These are phyloP conservation scores for Callopanchax toddi DNA, from an alignment of 2,113 vertebrate species.

Conservation along the genomic window DNA sequence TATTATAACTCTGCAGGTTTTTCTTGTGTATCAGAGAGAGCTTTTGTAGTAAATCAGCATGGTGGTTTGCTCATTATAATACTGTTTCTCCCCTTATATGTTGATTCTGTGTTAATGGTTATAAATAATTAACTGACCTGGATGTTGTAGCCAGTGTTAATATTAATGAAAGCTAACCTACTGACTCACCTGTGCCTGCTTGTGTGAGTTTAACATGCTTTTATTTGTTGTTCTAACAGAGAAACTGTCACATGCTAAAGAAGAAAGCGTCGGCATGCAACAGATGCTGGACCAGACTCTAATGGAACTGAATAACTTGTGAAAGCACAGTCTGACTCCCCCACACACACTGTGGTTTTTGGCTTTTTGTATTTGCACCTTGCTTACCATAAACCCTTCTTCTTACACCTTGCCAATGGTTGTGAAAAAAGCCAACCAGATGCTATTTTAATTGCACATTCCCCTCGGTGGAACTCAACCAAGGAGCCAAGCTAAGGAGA, in stretches of 20 bases:
- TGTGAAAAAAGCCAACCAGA: slow-evolving; percentile 61
- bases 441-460: slow-evolving; percentile 56
- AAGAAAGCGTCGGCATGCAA: slow-evolving; percentile 98
- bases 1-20: too few relatives aligned
- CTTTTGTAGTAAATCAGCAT: slow-evolving; percentile 20
- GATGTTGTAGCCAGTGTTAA: slow-evolving; percentile 33
- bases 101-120: slow-evolving; percentile 14
- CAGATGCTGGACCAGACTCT: slow-evolving; percentile 99
- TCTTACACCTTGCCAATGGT: slow-evolving; percentile 49
- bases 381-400: slow-evolving; percentile 80
- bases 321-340: slow-evolving; percentile 83
- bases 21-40: not conserved
- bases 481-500: slow-evolving; percentile 73
- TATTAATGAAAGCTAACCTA: slow-evolving; percentile 50
- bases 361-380: slow-evolving; percentile 83
- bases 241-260: slow-evolving; percentile 99
- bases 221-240: slow-evolving; percentile 92
- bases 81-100: slow-evolving; percentile 8
- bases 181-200: slow-evolving; percentile 22
- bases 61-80: slow-evolving; percentile 32
- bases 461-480: slow-evolving; percentile 81
- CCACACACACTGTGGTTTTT: slow-evolving; percentile 68
- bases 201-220: slow-evolving; percentile 64
- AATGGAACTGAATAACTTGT: slow-evolving; percentile 99
- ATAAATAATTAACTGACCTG: slow-evolving; percentile 27